Base-by-base conservation (phyloP, 2,113 vertebrate genomes). In the Pedionomus torquatus region DNA sequence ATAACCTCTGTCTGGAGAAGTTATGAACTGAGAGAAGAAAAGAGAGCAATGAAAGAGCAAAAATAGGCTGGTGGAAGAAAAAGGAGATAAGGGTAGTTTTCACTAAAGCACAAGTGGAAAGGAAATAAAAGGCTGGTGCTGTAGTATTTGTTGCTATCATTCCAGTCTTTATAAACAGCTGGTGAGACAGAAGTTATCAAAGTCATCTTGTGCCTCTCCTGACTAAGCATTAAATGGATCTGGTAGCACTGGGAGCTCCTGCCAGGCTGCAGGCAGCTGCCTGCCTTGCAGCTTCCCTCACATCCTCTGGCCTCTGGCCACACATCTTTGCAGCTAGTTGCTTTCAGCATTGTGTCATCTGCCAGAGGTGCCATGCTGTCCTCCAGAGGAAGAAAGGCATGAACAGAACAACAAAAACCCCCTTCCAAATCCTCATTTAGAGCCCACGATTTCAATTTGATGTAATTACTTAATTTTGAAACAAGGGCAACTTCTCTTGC, bases 181-280 rank as follows among this genome's bases (percentile, higher is more conserved):
- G 28, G 17, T 20, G 21, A 46, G 55, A 74, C 33, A 81, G 64
- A 54, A 51, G 72, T 25, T 46, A 21, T 17, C 24, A 5, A 54
- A 46, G 43, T 19, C 71, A 20, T 24, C 41, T 74, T 0, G 0
- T 81, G 60, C 41, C 37, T 78, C 51, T 91, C 49, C 31, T 3
- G 2, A 0, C 17, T 10, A 5, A 2, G 3, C 16, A 7, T 20
- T 46, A 41, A 65, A 15, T 33, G 85, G 55, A 8, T 18, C 5
- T 1, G 11, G 57, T 33, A 55, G 30, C 0, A 0, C 43, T 0
- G 2, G 0, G 0, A 69, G 24, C 18, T 35, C 1, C 2, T 46
- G 46, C 43, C 44, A 35, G 74, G 30, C 35, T 78, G 77, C 19
- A 4, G 78, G 54, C 41, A 89, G 72, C 68, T 92, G 58, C 76